Percentiles rank a stretch among this genome's conserved stretches.
These are phyloP conservation scores for Oryzias melastigma DNA, from an alignment of 2,113 vertebrate genomes.

Conservation along the genomic window DNA sequence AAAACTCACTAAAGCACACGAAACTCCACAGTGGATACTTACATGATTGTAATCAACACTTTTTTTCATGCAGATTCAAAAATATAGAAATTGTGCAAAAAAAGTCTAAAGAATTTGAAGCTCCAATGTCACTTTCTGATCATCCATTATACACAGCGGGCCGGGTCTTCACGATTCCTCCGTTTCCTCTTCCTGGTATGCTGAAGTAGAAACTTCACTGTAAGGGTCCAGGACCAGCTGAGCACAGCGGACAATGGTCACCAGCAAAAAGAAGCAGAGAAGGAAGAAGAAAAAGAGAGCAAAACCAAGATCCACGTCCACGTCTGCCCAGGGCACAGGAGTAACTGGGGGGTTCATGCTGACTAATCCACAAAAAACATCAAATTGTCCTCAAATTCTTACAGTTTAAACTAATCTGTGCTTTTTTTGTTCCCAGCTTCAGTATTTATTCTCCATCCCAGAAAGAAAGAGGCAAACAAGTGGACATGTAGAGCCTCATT, in stretches of 20 bases:
- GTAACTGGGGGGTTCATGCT: slow-evolving; percentile 57
- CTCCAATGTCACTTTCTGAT: too few species aligned
- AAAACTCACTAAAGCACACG: too few species aligned
- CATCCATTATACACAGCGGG: too few species aligned
- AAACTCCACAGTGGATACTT: too few species aligned
- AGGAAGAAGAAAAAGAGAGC: slow-evolving; percentile 78
- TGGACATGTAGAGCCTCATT: slow-evolving; percentile 52
- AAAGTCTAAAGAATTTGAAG: too few species aligned
- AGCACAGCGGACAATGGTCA: slow-evolving; percentile 76
- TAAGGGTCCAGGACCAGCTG: slow-evolving; percentile 81
- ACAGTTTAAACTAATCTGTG: neutral
- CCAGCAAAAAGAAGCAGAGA: slow-evolving; percentile 78
- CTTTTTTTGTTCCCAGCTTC: neutral
- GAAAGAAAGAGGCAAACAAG: slow-evolving; percentile 11
- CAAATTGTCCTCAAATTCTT: neutral
- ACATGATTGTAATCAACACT: too few species aligned
- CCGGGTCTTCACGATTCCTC: slow-evolving; percentile 46
- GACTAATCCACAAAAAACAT: neutral
- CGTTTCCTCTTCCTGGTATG: slow-evolving; percentile 71
- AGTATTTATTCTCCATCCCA: slow-evolving; percentile 26
- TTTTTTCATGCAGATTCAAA: too few species aligned
- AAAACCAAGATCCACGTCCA: slow-evolving; percentile 80
- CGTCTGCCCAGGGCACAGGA: slow-evolving; percentile 36
- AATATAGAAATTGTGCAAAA: too few species aligned
- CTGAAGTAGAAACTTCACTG: slow-evolving; percentile 66